These are phyloP conservation scores for Passer montanus DNA, from an alignment of 2,113 vertebrate species.

Conservation along the genomic window DNA sequence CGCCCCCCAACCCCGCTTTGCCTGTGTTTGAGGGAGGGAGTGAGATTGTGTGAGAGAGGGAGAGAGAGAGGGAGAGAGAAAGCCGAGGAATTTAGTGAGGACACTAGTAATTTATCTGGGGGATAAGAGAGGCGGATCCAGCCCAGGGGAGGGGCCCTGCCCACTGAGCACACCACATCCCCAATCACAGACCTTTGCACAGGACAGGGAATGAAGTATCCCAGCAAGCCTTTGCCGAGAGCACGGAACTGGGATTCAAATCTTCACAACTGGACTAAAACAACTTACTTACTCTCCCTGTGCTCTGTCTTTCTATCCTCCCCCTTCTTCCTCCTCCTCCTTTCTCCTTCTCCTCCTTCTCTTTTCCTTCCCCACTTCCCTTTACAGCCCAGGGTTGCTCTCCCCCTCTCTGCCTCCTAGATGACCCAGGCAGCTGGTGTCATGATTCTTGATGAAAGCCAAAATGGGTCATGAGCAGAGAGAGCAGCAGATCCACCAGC, in stretches of 20 bases:
- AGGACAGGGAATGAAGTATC: slow-evolving; percentile 43
- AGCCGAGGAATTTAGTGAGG: slow-evolving; percentile 78
- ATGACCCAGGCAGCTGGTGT: slow-evolving; percentile 63
- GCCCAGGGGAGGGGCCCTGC: slow-evolving; percentile 77
- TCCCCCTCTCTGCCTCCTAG: slow-evolving; percentile 54
- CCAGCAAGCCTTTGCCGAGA: neutral
- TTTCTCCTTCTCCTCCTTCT: neutral
- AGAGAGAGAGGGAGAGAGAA: slow-evolving; percentile 37
- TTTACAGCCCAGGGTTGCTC: slow-evolving; percentile 4
- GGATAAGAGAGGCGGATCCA: slow-evolving; percentile 77
- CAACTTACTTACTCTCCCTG: neutral
- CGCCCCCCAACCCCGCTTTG: neutral
- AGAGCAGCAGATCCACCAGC: slow-evolving; percentile 33
- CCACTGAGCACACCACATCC: slow-evolving; percentile 48
- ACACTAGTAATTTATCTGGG: slow-evolving; percentile 85
- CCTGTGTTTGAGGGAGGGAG: slow-evolving; percentile 27
- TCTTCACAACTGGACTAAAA: neutral
- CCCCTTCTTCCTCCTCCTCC: neutral
- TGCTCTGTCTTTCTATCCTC: slow-evolving; percentile 19
- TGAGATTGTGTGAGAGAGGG: neutral
- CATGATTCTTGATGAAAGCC: slow-evolving; percentile 62
- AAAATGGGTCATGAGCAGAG: slow-evolving; percentile 58
- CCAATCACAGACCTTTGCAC: slow-evolving; percentile 59
- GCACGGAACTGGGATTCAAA: slow-evolving; percentile 20
- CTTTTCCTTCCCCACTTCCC: neutral